Conservation (phyloP, 2,797 vertebrate species). For the Botia kubotai region DNA sequence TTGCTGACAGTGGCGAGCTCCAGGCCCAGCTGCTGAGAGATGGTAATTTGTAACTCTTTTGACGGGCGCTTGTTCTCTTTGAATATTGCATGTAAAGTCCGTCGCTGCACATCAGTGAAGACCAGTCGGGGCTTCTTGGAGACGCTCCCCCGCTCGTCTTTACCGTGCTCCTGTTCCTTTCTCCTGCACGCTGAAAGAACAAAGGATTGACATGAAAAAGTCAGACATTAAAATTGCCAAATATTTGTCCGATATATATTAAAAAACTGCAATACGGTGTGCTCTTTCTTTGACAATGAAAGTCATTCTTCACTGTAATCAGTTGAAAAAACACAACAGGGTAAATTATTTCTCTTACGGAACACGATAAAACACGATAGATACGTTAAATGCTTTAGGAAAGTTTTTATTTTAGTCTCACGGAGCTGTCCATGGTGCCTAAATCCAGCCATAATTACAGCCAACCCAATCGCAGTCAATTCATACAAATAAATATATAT, state of each 20-base stretch:
- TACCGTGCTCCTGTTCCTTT: constrained; percentile 95
- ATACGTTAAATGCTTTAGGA: too few species aligned
- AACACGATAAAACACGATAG: too few species aligned
- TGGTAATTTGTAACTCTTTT: constrained; percentile 99
- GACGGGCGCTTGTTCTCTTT: constrained; percentile 99
- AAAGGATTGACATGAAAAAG: constrained; percentile 27
- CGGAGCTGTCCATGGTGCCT: constrained; percentile 49
- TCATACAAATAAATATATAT: neutral
- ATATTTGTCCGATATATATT: neutral
- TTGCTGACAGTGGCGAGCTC: constrained; percentile 99
- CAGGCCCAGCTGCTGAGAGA: constrained; percentile 97
- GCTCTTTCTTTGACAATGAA: too few species aligned
- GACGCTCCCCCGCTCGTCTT: constrained; percentile 88
- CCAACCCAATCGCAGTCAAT: neutral
- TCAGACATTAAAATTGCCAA: neutral
- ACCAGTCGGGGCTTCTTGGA: constrained; percentile 97
- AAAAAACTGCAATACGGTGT: neutral
- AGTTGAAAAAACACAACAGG: too few species aligned
- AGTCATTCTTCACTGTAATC: too few species aligned
- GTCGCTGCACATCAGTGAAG: constrained; percentile 98
- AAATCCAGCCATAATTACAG: neutral
- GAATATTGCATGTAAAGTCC: constrained; percentile 99
- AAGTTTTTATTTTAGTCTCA: neutral
- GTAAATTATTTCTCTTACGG: too few species aligned
- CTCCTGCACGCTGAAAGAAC: constrained; percentile 91